Percentiles rank a stretch among this genome's conserved stretches.
These are phyloP conservation scores for Atta cephalotes DNA, from an alignment of 1,140 invertebrate species.

Conservation along the genomic window DNA sequence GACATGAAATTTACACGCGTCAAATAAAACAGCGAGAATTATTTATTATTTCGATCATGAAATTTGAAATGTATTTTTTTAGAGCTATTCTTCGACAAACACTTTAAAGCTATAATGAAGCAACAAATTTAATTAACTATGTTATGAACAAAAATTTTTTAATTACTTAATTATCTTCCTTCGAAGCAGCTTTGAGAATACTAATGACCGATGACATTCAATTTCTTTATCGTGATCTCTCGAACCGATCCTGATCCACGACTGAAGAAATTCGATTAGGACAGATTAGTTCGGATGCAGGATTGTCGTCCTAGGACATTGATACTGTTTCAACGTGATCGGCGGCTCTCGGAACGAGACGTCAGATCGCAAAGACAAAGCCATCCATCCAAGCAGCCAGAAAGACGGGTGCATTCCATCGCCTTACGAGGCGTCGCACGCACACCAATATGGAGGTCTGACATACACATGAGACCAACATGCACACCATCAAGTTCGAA, in stretches of 20 bases:
- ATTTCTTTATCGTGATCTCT: conserved; percentile 27
- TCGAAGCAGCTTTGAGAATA: conserved; percentile 24
- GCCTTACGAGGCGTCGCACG: conserved; percentile 79
- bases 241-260: not conserved
- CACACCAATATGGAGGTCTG: conserved; percentile 39
- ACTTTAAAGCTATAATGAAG: not conserved
- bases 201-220: conserved; percentile 42
- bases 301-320: conserved; percentile 33
- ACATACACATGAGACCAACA: not conserved
- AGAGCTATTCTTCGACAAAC: not conserved
- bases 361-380: conserved; percentile 83
- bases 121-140: not conserved
- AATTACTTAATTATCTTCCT: not conserved
- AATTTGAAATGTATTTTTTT: not conserved
- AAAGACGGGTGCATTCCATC: conserved; percentile 81
- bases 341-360: conserved; percentile 75
- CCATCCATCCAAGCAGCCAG: conserved; percentile 77
- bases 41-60: not conserved
- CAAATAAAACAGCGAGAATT: not conserved
- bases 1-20: not conserved
- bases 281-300: conserved; percentile 56
- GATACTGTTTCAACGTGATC: conserved; percentile 4
- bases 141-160: not conserved
- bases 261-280: conserved; percentile 66
- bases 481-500: conserved; percentile 50